These are phyloP conservation scores for Amphiprion percula DNA, from an alignment of 2,113 vertebrate species.

Conservation along the genomic window DNA sequence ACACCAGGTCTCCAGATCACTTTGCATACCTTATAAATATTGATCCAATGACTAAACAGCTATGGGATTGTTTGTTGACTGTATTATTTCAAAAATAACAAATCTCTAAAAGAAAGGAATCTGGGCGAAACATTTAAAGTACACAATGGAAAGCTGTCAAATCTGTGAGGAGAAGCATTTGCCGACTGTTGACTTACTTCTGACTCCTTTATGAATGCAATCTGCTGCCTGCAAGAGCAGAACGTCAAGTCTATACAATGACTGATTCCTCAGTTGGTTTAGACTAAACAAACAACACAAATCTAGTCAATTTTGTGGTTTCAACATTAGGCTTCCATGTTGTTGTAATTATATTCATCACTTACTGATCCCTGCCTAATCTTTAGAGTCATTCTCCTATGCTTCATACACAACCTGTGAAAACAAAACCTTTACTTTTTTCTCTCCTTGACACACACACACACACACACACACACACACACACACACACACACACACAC, in stretches of 20 bases:
- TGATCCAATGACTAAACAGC: slow-evolving; percentile 30
- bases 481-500: slow-evolving; percentile 37
- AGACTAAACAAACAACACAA: slow-evolving; percentile 73
- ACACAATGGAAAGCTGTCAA: slow-evolving; percentile 34
- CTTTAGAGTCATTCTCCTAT: slow-evolving; percentile 44
- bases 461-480: slow-evolving; percentile 48
- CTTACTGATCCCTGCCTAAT: slow-evolving; percentile 63
- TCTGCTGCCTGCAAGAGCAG: slow-evolving; percentile 18
- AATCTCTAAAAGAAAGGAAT: slow-evolving; percentile 11
- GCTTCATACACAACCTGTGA: slow-evolving; percentile 42
- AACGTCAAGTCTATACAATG: slow-evolving; percentile 11
- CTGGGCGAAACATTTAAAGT: slow-evolving; percentile 17
- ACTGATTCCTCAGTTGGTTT: slow-evolving; percentile 47
- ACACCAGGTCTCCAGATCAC: slow-evolving; percentile 1
- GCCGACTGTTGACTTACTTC: neutral
- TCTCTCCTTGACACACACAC: slow-evolving; percentile 14
- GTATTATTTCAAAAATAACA: slow-evolving; percentile 34
- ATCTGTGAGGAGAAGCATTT: neutral
- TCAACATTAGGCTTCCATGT: slow-evolving; percentile 58
- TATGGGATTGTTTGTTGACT: slow-evolving; percentile 21
- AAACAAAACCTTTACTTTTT: slow-evolving; percentile 50
- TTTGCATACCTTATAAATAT: slow-evolving; percentile 30
- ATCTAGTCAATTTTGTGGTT: slow-evolving; percentile 62
- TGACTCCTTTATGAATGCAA: slow-evolving; percentile 18
- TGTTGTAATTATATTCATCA: slow-evolving; percentile 74